Conservation (phyloP, 2,797 vertebrate genomes). For the Pterois miles region DNA sequence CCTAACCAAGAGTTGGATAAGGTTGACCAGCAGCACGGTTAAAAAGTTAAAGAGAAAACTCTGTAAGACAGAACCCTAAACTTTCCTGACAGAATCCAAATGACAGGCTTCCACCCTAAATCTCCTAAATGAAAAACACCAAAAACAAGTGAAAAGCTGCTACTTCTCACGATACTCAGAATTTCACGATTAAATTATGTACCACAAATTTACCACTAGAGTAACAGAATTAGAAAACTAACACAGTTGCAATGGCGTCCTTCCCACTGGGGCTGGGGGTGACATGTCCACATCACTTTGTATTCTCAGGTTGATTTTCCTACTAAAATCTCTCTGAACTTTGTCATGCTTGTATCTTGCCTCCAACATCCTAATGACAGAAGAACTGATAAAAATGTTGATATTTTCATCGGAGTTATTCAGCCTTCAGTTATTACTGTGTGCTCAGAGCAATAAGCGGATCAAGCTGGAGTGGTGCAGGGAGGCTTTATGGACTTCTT, state of each 20-base stretch:
- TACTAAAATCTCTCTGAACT: not conserved
- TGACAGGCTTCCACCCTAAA: not conserved
- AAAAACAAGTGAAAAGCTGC: not conserved
- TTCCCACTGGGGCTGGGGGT: not conserved
- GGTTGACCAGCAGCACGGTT: not conserved
- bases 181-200: not conserved
- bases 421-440: conserved; percentile 24
- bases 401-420: conserved; percentile 12
- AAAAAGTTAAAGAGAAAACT: not conserved
- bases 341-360: not conserved
- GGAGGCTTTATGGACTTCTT: not conserved
- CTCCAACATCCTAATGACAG: not conserved
- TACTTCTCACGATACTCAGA: not conserved
- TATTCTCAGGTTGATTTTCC: not conserved
- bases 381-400: not conserved
- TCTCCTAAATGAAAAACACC: not conserved
- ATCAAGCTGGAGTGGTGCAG: not conserved
- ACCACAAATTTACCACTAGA: not conserved
- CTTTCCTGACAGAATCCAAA: not conserved
- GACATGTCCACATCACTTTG: not conserved
- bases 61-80: not conserved
- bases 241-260: not conserved
- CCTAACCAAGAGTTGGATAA: too few relatives aligned
- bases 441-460: conserved; percentile 22
- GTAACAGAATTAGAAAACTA: not conserved